Conservation (phyloP, 2,888 invertebrate genomes). For the Omphaloscelis lunosa region DNA sequence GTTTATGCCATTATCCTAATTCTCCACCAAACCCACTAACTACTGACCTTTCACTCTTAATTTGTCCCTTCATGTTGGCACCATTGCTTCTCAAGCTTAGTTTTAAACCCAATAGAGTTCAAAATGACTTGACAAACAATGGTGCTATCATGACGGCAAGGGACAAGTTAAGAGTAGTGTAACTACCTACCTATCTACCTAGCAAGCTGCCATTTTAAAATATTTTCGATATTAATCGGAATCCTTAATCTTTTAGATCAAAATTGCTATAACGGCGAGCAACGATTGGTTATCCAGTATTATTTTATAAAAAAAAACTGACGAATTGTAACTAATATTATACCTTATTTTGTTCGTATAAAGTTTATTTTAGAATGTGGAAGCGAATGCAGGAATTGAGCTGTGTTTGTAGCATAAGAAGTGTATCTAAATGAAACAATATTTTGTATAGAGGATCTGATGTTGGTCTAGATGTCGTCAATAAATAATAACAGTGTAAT, state of each 20-base stretch:
- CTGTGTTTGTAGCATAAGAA: constrained; percentile 67
- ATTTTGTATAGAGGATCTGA: constrained; percentile 83
- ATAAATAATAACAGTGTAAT: constrained; percentile 74
- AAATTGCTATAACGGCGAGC: constrained; percentile 17
- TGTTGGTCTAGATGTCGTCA: constrained; percentile 79
- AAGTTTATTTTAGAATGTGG: constrained; percentile 49
- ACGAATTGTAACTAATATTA: constrained; percentile 33
- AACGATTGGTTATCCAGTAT: constrained; percentile 18
- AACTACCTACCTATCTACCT: background rate
- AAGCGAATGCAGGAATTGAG: constrained; percentile 71
- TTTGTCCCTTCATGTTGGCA: too few relatives aligned
- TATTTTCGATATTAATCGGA: constrained; percentile 23
- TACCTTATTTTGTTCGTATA: constrained; percentile 44
- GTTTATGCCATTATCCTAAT: background rate
- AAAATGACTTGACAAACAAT: too few relatives aligned
- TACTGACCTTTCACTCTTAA: too few relatives aligned
- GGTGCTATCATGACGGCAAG: too few relatives aligned
- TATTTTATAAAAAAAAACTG: constrained; percentile 31
- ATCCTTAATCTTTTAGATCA: constrained; percentile 25
- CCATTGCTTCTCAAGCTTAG: too few relatives aligned
- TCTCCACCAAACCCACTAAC: background rate
- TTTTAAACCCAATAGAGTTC: too few relatives aligned
- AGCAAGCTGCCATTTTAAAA: background rate
- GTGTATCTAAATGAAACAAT: constrained; percentile 76
- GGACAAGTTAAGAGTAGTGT: too few relatives aligned